Percentiles rank a stretch among this genome's conserved stretches.
Evolutionary conservation across 2,113 vertebrate species (phyloP).

Genomic region (Sceloporus tristichus): DNA sequence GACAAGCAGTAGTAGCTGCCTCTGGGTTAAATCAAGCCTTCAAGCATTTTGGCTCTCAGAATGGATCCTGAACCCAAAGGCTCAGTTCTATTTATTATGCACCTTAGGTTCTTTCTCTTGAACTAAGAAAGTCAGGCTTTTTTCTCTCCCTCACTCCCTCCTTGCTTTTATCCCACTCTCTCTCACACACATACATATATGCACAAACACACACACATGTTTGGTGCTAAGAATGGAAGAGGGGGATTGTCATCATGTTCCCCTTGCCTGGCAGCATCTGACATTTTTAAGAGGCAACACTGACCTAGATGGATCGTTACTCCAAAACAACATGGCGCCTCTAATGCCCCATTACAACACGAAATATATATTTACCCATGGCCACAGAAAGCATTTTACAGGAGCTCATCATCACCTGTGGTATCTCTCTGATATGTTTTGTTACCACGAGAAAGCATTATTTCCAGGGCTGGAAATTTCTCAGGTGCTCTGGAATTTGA

Average conservation of each 20-base stretch:
- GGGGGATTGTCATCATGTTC: background rate
- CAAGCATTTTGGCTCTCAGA: background rate
- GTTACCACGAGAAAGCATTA: background rate
- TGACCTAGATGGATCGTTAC: background rate
- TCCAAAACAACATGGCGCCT: background rate
- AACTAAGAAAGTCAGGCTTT: background rate
- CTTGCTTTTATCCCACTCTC: no score
- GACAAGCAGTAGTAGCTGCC: background rate
- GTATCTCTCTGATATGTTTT: background rate
- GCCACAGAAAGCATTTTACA: background rate
- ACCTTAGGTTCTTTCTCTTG: background rate
- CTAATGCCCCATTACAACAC: background rate
- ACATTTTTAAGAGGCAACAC: background rate
- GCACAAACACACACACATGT: no score
- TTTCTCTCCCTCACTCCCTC: no score
- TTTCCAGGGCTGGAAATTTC: slow-evolving; percentile 2
- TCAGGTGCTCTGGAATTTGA: background rate
- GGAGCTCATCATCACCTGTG: no score
- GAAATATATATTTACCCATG: background rate
- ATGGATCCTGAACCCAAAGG: background rate
- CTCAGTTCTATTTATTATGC: background rate
- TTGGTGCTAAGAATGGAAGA: no score
- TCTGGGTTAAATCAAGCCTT: background rate
- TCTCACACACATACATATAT: background rate
- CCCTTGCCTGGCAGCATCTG: background rate